Conservation (phyloP, 2,888 invertebrate genomes). For the Machimus atricapillus region DNA sequence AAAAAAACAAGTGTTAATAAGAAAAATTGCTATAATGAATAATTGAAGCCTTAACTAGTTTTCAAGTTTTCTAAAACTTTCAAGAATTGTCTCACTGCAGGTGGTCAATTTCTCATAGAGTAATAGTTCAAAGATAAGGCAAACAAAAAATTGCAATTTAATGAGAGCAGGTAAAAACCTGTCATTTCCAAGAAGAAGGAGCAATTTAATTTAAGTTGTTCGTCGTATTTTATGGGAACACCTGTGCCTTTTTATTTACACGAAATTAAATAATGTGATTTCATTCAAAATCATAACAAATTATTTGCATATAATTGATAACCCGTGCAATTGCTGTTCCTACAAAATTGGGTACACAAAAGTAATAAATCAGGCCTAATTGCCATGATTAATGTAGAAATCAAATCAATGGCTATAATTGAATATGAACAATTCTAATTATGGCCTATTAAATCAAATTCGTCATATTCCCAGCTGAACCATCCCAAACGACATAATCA, state of each 20-base stretch:
- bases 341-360: not conserved
- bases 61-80: not conserved
- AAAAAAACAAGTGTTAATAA: not conserved
- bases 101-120: not conserved
- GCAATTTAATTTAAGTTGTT: not conserved
- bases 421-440: not conserved
- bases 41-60: not conserved
- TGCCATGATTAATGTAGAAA: not conserved
- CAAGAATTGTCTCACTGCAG: not conserved
- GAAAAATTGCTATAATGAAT: not conserved
- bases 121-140: not conserved
- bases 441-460: not conserved
- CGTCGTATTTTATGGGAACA: not conserved
- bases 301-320: not conserved
- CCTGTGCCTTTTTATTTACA: no score
- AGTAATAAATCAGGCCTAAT: not conserved
- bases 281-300: no score
- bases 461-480: not conserved
- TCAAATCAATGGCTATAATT: not conserved
- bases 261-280: not conserved
- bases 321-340: not conserved
- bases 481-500: not conserved
- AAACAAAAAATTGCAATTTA: not conserved
- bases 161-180: not conserved
- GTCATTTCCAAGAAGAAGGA: not conserved